A percentile compares a stretch with the other conserved stretches of the same genome.
Conservation (phyloP, 53 echinoderm and acorn worm species). For the Antedon mediterranea region DNA sequence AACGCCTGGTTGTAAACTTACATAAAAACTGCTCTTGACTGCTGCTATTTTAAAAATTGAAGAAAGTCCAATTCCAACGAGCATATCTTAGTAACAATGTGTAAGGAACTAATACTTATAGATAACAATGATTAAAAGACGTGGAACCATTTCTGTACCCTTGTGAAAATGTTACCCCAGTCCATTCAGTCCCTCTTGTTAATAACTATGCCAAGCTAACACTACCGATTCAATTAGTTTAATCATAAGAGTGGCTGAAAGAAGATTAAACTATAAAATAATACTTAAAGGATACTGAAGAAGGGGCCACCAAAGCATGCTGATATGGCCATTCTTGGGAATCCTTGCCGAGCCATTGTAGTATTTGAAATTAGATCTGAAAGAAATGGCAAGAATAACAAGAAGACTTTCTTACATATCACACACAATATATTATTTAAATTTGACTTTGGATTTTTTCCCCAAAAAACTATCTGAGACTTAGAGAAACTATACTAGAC, state of each 20-base stretch:
- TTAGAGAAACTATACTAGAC: too few relatives aligned
- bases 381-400: not conserved
- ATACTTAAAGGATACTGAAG: slow-evolving; percentile 83
- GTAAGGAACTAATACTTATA: slow-evolving; percentile 9
- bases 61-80: slow-evolving; percentile 84
- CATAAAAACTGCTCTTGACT: slow-evolving; percentile 44
- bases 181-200: too few relatives aligned
- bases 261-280: not conserved
- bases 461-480: too few relatives aligned
- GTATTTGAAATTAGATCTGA: slow-evolving; percentile 83
- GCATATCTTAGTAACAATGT: slow-evolving; percentile 43
- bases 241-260: not conserved
- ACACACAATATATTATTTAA: too few relatives aligned
- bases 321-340: slow-evolving; percentile 85
- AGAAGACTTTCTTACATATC: not conserved
- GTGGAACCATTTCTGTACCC: too few relatives aligned
- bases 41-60: slow-evolving; percentile 47
- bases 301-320: slow-evolving; percentile 96
- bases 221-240: not conserved
- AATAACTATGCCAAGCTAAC: not conserved
- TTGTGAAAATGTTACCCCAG: too few relatives aligned
- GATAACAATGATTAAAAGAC: too few relatives aligned
- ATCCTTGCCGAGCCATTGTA: slow-evolving; percentile 85
- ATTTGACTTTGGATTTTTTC: too few relatives aligned
- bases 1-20: too few relatives aligned